Evolutionary conservation across 2,797 vertebrate genomes (phyloP).

Genomic region (Syndactyla subalaris): DNA sequence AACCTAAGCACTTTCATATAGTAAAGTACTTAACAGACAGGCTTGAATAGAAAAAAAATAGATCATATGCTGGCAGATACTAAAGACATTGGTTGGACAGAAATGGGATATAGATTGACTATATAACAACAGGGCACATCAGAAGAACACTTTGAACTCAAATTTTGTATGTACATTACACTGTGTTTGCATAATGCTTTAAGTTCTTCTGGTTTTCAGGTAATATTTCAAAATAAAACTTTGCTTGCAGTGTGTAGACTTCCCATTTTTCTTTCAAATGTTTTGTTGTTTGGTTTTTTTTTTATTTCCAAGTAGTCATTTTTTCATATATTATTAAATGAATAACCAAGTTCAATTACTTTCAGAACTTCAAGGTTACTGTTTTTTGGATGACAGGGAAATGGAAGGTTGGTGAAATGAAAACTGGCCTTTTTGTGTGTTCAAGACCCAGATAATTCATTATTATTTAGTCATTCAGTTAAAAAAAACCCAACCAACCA

Average conservation of each 20-base stretch:
- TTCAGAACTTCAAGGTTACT: background rate
- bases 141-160: background rate
- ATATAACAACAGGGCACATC: background rate
- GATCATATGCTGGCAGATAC: background rate
- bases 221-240: background rate
- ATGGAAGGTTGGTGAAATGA: background rate
- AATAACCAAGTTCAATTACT: background rate
- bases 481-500: background rate
- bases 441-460: background rate
- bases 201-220: background rate
- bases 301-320: rapidly evolving
- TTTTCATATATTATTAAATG: background rate
- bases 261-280: too few species aligned
- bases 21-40: background rate
- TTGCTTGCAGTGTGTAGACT: background rate
- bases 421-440: background rate
- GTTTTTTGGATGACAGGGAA: background rate
- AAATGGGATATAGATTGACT: background rate
- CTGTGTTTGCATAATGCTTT: background rate
- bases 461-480: background rate
- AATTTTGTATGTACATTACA: rapidly evolving
- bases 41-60: background rate
- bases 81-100: background rate
- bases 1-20: background rate
- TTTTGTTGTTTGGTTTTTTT: too few species aligned